Conservation (phyloP, 2,797 vertebrate species). For the Tarsius wallacei region DNA sequence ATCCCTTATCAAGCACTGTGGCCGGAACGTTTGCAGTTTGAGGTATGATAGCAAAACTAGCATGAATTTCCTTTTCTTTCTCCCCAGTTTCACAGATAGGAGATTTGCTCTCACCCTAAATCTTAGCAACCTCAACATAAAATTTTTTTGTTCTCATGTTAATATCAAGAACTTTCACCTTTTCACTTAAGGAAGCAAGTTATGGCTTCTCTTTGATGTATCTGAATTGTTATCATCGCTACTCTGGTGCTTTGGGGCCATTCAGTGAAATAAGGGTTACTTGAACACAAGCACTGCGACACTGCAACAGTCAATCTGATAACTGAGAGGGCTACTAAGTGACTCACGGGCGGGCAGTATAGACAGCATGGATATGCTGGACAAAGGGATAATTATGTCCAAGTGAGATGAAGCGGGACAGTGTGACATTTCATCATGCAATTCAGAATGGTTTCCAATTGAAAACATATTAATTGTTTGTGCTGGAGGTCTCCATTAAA, state of each 20-base stretch:
- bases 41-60: not conserved
- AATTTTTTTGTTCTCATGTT: too few species aligned
- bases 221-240: too few species aligned
- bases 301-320: not conserved
- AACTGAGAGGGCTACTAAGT: fast-evolving
- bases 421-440: not conserved
- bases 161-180: not conserved
- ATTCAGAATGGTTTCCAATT: not conserved
- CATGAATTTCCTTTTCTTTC: not conserved
- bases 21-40: not conserved
- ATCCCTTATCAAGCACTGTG: fast-evolving
- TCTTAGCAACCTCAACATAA: not conserved
- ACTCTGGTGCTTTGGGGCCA: too few species aligned
- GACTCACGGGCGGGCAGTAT: fast-evolving
- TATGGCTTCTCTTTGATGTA: not conserved
- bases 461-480: not conserved
- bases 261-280: not conserved
- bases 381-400: not conserved
- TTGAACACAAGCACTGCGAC: fast-evolving
- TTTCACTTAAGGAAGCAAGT: not conserved
- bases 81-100: not conserved
- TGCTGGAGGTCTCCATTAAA: not conserved
- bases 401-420: not conserved
- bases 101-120: not conserved
- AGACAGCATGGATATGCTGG: not conserved